These are phyloP conservation scores for Papilio aristodemus DNA, from an alignment of 1,140 invertebrate species.

Conservation along the genomic window DNA sequence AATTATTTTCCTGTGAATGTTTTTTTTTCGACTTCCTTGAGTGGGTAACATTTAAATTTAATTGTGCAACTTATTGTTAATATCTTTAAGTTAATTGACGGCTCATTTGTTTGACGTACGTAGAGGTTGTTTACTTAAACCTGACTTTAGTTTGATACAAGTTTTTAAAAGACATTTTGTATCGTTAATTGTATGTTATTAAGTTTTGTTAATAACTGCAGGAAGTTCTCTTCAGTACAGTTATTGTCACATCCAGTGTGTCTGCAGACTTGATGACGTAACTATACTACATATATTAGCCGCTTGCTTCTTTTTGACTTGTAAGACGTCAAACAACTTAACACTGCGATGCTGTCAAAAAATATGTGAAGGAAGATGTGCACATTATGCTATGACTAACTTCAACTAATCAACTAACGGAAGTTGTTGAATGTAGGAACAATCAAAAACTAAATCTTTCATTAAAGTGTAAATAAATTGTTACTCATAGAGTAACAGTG, in stretches of 20 bases:
- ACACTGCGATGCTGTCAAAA: no score
- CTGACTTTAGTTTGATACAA: not conserved
- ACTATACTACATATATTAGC: no score
- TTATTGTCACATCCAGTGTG: not conserved
- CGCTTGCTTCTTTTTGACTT: no score
- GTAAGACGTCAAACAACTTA: no score
- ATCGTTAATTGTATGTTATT: not conserved
- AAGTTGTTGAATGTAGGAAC: no score
- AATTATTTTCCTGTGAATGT: constrained; percentile 6
- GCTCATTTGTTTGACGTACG: constrained; percentile 13
- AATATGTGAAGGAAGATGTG: no score
- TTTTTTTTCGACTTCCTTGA: constrained; percentile 12
- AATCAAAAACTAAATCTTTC: no score
- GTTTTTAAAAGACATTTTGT: not conserved
- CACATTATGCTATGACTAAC: no score
- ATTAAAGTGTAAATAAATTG: not conserved
- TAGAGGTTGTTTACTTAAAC: constrained; percentile 7
- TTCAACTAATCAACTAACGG: no score
- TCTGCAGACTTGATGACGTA: no score
- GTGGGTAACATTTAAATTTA: constrained; percentile 14
- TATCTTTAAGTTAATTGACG: constrained; percentile 9
- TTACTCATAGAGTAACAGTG: no score
- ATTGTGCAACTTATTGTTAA: constrained; percentile 4
- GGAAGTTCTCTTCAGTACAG: not conserved
- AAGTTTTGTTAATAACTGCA: not conserved